Evolutionary conservation across 1,140 invertebrate species (phyloP).

Genomic region (Hormaphis cornu): DNA sequence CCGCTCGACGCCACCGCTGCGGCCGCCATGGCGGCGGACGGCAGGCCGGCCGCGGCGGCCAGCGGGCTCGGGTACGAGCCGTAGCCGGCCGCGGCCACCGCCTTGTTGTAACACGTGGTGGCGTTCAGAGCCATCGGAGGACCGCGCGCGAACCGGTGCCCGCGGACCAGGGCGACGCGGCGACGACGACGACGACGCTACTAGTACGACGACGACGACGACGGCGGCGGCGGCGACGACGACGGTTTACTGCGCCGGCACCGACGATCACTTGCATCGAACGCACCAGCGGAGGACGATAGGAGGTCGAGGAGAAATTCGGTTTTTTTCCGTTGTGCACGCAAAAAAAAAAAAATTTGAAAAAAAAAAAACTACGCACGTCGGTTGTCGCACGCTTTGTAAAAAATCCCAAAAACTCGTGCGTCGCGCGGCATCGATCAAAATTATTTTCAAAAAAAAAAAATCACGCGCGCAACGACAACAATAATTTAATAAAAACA

Average conservation of each 20-base stretch:
- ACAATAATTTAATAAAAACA: background rate
- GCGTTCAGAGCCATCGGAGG: slow-evolving; percentile 17
- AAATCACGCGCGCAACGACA: background rate
- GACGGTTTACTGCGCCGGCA: background rate
- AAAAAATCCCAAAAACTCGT: too few species aligned
- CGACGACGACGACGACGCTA: background rate
- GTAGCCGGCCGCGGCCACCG: background rate
- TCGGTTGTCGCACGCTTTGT: too few species aligned
- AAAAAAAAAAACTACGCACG: background rate
- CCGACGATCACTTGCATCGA: slow-evolving; percentile 1
- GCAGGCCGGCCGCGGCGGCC: background rate
- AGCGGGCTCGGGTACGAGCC: background rate
- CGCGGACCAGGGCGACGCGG: too few species aligned
- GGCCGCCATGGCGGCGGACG: background rate
- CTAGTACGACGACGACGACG: background rate
- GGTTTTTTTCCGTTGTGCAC: too few species aligned
- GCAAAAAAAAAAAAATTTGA: background rate
- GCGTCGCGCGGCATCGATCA: too few species aligned
- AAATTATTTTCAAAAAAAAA: background rate
- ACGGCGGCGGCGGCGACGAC: background rate
- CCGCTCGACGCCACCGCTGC: background rate
- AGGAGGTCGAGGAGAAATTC: too few species aligned
- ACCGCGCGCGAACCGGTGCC: background rate
- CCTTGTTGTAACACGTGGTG: slow-evolving; percentile 27
- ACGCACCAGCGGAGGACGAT: too few species aligned